Base-by-base conservation (phyloP, 1,140 invertebrate species). In the Colletes latitarsis region DNA sequence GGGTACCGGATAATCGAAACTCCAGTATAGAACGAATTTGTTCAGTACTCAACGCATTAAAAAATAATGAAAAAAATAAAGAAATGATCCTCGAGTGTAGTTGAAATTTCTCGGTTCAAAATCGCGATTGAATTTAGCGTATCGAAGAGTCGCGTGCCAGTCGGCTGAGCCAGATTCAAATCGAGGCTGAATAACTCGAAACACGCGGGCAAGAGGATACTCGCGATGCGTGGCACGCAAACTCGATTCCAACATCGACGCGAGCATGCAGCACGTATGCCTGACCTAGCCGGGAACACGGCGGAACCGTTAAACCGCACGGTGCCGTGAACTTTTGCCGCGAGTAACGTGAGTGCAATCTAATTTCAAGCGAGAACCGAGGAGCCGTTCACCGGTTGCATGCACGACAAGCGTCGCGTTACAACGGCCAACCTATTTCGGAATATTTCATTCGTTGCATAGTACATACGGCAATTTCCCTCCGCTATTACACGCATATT, bases 281-380 rank as follows among this genome's bases (percentile, higher is more conserved):
- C 78, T 80, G 78, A 80, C 78, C 78, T 80, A 80, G 52, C 63
- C 71, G 4, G 53, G 63, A 80, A 75, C 78, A 80, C 72, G 53
- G 9, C 53, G 63, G 72, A 68, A 80, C 78, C 78, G 78, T 80
- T 80, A 80, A 49, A 80, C 78, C 78, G 78, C 78, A 75, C 78
- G 71, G 63, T 75, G 71, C 78, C 78, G 63, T 80, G 72, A 80
- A 80, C 78, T 80, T 80, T 75, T 80, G 78, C 78, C 78, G 78
- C 71, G 71, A 41, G 72, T 68, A 81, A 83, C 78, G 82, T 66
- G 77, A 81, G 75, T 68, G 73, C 72, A 75, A 83, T 83, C 82
- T 68, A 80, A 81, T 79, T 73, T 76, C 67, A 30, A 57, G 19
- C 30, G 53, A 57, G 21, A 15, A 64, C 43, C 52, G 43, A n/a